Evolutionary conservation across 37 sponge, comb jelly and placozoan species (phyloP), one percentile per base, ranked within the genome.

Genomic region (Halisarca cf. caerulea): DNA sequence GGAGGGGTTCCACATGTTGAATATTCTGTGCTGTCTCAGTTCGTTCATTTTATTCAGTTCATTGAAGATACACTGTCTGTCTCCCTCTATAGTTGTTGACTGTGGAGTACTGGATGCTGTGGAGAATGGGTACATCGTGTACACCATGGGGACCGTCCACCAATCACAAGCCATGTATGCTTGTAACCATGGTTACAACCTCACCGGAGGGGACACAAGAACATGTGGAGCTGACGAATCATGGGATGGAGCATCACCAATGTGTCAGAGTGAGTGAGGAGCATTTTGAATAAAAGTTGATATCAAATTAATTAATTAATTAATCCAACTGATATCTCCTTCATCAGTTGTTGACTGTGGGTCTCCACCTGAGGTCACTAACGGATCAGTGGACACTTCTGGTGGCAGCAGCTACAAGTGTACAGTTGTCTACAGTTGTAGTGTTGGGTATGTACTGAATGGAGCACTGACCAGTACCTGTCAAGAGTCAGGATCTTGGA

Each of bases 391-490:
- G 51, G 51, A 47, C 51, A 74, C 77, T 6, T 24, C 25, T 24
- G 42, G 77, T 24, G 45, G 77, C 11, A 74, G 44, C 4, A 74
- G 44, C 42, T 74, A 74, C 77, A 44, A 44, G 77, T 40, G 42
- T 23, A 14, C 42, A 17, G 77, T 44, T 20, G 45, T 43, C 25
- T 74, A 74, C 77, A 74, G 44, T 4, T 74, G 77, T 41, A 44
- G 41, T 23, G 45, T 17, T n/a, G 77, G 77, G 0, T 41, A 44
- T 74, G 77, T 41, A 37, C 44, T 74, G 43, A 24, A 14, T n/a
- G 77, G 77, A 40, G n/a, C n/a, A 24, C 21, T n/a, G 8, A 24
- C 42, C 24, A 41, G 42, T 21, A 74, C 42, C 0, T 74, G 77
- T 43, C 24, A n/a, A 40, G 45, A 11, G 21, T 74, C 21, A 20